phyloP scores from a whole-genome alignment of 2,797 vertebrate species.

The Coracias cyanogaster region DNA sequence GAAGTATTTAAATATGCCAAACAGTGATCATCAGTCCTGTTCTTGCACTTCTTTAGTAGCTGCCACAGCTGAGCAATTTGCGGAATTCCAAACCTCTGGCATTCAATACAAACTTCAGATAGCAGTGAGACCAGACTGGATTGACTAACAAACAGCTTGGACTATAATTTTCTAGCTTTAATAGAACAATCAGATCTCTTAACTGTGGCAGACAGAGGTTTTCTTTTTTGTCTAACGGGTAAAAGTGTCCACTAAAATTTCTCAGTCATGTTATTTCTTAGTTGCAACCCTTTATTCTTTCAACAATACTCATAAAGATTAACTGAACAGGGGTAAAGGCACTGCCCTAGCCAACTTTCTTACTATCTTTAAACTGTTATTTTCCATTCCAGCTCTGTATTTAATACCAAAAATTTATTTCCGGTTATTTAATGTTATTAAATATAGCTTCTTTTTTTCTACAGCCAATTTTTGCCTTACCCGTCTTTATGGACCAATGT shows the following conservation, averaged over 20 bases:
- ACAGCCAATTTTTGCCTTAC: not conserved
- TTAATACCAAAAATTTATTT: not conserved
- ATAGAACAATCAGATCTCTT: not conserved
- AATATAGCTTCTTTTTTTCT: not conserved
- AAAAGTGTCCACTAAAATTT: not conserved
- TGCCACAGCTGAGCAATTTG: not conserved
- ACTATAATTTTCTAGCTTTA: not conserved
- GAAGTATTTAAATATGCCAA: not conserved
- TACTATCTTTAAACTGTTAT: not conserved
- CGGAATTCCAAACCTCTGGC: not conserved
- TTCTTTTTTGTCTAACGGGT: not conserved
- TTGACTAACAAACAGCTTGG: not conserved
- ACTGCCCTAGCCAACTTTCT: not conserved
- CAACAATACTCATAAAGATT: not conserved
- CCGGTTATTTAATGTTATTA: not conserved
- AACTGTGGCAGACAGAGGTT: not conserved
- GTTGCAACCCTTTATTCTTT: not conserved
- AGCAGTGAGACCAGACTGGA: not conserved
- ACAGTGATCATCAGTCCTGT: not conserved
- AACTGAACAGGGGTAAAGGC: not conserved
- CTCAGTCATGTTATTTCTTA: not conserved
- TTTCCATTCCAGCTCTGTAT: not conserved
- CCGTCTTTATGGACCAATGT: not conserved
- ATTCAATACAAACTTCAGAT: not conserved
- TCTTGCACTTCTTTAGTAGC: not conserved